Evolutionary conservation across 1,140 invertebrate genomes (phyloP), one percentile per base, ranked within the genome.

Genomic region (Macrobrachium nipponense): DNA sequence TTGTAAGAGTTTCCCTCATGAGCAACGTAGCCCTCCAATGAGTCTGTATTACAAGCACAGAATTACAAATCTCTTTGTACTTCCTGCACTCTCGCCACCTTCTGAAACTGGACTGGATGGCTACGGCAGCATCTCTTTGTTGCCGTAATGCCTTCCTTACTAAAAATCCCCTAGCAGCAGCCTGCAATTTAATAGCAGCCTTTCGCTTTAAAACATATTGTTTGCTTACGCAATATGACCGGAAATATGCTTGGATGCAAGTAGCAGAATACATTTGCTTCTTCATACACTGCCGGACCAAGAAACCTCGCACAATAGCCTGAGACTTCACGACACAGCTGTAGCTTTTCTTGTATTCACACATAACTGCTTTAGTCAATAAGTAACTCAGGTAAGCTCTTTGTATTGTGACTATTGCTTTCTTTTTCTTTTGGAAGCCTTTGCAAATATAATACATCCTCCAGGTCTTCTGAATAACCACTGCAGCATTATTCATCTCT

Each of bases 401-500:
- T 43, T 84, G 82, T 58, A 84, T 84, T 17, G 27, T 76, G 36
- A 78, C 27, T 6, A 20, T 20, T 0, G 70, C 70, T 8, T 23
- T 17, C 27, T 36, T 73, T 43, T 73, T 36, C 61, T 80, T 61
- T 36, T 20, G 23, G 62, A 66, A 84, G 0, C 5, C 18, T 18
- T 84, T 77, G 58, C 51, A 60, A 59, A 58, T 36, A 18, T 61
- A 75, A 43, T 80, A 43, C 61, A 81, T 68, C 79, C 77, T 86
- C 87, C 82, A 88, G 11, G 61, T 27, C 8, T 79, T 80, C 73
- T 88, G 82, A 5, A 88, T 80, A 14, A 81, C 72, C 10, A 86
- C 61, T 17, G 82, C 87, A 68, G 83, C 73, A 14, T 51, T 14
- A 23, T 51, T 59, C 27, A 78, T 60, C 44, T 86, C 64, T 51